Percentiles rank a stretch among this genome's conserved stretches.
Evolutionary conservation across 2,888 invertebrate genomes (phyloP).

Genomic region (Heliconius erato): DNA sequence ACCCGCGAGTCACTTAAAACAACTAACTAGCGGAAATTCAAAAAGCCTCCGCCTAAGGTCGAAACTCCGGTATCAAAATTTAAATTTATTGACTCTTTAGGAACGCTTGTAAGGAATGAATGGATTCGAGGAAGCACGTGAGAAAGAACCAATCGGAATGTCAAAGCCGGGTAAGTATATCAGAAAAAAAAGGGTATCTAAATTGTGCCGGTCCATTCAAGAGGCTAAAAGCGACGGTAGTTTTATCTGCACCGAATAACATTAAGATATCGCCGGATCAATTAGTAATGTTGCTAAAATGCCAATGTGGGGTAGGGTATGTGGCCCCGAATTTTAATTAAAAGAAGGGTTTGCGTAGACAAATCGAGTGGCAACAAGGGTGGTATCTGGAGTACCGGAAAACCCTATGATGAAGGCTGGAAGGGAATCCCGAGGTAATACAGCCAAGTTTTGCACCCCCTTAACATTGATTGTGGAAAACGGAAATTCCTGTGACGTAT

Average conservation of each 20-base stretch:
- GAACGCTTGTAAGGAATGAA: constrained; percentile 70
- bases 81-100: constrained; percentile 51
- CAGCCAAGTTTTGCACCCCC: constrained; percentile 65
- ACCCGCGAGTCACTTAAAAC: constrained; percentile 59
- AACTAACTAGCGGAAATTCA: constrained; percentile 42
- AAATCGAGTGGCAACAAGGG: constrained; percentile 64
- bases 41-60: constrained; percentile 58
- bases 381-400: constrained; percentile 69
- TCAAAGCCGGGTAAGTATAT: constrained; percentile 73
- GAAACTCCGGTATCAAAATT: constrained; percentile 57
- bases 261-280: constrained; percentile 49
- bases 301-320: not conserved
- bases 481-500: constrained; percentile 73
- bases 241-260: constrained; percentile 43
- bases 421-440: constrained; percentile 74
- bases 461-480: constrained; percentile 64
- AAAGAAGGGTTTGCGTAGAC: constrained; percentile 58
- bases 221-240: constrained; percentile 54
- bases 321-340: constrained; percentile 42
- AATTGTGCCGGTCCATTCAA: constrained; percentile 64
- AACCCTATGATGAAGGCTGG: constrained; percentile 77
- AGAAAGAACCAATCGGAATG: constrained; percentile 75
- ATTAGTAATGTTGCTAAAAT: constrained; percentile 24
- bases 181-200: constrained; percentile 67
- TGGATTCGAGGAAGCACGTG: constrained; percentile 80